phyloP scores from a whole-genome alignment of 2,797 vertebrate genomes.

The Merluccius polli region DNA sequence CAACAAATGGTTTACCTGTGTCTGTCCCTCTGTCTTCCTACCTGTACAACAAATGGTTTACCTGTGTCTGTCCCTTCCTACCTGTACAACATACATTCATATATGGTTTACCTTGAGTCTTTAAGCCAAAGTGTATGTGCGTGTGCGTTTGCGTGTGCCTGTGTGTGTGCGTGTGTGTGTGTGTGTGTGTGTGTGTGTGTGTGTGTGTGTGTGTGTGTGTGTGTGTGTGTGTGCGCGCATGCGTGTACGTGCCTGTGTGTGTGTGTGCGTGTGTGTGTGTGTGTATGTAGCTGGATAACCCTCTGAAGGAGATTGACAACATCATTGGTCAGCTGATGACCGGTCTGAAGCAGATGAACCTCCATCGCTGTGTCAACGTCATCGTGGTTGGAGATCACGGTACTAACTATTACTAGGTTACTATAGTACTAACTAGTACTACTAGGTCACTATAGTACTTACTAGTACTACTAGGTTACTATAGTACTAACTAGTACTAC shows the following conservation, averaged over 20 bases:
- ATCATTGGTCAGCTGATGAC: slow-evolving; percentile 95
- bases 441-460: not conserved
- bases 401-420: slow-evolving; percentile 34
- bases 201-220: too few relatives aligned
- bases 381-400: slow-evolving; percentile 97
- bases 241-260: not conserved
- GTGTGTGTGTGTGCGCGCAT: too few relatives aligned
- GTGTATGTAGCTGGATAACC: slow-evolving; percentile 81
- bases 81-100: not conserved
- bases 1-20: not conserved
- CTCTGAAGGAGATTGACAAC: slow-evolving; percentile 89
- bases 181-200: not conserved
- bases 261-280: not conserved
- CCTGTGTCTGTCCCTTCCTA: not conserved
- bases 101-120: not conserved
- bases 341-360: slow-evolving; percentile 91
- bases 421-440: not conserved
- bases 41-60: not conserved
- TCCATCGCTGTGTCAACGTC: slow-evolving; percentile 93
- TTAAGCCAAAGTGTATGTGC: slow-evolving; percentile 18
- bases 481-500: too few relatives aligned
- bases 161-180: not conserved
- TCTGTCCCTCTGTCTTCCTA: not conserved
- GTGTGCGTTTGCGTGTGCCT: not conserved
- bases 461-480: too few relatives aligned